Percentiles rank a stretch among this genome's conserved stretches.
phyloP scores from a whole-genome alignment of 2,113 vertebrate species.

The Dryoscopus gambensis region DNA sequence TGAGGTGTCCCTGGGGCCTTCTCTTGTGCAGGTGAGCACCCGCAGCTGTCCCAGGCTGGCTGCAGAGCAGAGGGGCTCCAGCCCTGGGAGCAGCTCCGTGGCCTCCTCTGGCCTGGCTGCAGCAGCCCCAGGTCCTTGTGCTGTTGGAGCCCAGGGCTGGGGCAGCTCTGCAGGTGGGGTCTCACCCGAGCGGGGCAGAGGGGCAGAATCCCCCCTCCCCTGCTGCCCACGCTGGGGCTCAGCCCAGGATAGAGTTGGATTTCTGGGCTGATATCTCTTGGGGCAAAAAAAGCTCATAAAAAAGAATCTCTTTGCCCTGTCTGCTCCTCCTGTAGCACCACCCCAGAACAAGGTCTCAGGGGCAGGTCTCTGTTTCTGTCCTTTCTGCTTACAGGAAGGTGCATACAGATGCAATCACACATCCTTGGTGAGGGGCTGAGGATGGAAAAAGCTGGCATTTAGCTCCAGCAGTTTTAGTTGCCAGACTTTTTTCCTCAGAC shows the following conservation, averaged over 20 bases:
- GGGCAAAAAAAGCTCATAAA: background rate
- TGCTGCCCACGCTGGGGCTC: background rate
- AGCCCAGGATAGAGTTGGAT: background rate
- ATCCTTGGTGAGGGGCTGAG: background rate
- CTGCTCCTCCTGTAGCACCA: background rate
- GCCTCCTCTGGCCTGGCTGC: background rate
- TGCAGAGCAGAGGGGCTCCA: background rate
- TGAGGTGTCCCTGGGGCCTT: background rate
- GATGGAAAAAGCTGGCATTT: background rate
- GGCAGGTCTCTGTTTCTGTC: background rate
- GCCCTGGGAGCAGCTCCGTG: background rate
- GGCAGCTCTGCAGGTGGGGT: background rate
- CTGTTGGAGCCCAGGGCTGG: background rate
- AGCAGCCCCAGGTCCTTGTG: background rate
- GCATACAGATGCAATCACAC: background rate
- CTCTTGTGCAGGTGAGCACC: background rate
- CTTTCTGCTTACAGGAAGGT: background rate
- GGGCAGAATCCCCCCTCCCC: background rate
- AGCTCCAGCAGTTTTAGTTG: background rate
- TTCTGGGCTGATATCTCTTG: background rate
- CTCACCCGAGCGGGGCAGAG: background rate
- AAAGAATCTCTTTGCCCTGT: background rate
- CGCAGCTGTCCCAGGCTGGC: background rate
- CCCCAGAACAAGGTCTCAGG: rapidly evolving
- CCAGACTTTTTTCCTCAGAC: background rate